These are phyloP conservation scores for Anhinga anhinga DNA, from an alignment of 2,113 vertebrate genomes.

Conservation along the genomic window DNA sequence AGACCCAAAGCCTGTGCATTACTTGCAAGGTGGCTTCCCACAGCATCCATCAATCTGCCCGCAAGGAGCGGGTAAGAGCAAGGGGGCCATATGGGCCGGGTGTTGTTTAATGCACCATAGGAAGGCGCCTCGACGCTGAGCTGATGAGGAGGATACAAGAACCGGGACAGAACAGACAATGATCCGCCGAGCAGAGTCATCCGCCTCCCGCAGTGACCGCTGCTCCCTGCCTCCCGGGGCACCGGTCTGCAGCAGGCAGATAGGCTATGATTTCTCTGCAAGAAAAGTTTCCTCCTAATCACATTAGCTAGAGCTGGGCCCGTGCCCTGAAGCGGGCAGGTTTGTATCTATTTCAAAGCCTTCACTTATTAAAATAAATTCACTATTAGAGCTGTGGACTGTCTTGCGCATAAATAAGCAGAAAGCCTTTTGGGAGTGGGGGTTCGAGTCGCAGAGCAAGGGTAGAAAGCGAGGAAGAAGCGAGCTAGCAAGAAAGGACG, in stretches of 20 bases:
- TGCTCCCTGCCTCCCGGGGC: not conserved
- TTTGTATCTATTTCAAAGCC: slow-evolving; percentile 40
- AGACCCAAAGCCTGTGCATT: not conserved
- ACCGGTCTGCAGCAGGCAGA: slow-evolving; percentile 18
- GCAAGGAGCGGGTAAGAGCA: not conserved
- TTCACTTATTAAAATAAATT: slow-evolving; percentile 31
- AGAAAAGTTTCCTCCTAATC: slow-evolving; percentile 48
- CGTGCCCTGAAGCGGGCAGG: slow-evolving; percentile 22
- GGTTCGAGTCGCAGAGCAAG: not conserved
- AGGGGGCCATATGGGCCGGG: accelerated
- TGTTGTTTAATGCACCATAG: not conserved
- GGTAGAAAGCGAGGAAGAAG: not conserved
- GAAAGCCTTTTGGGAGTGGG: not conserved
- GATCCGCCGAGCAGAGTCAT: accelerated
- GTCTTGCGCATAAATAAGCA: not conserved
- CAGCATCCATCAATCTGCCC: not conserved
- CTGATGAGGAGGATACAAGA: not conserved
- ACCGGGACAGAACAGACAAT: not conserved
- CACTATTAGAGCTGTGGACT: not conserved
- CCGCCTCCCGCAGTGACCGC: not conserved
- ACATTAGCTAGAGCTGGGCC: slow-evolving; percentile 25
- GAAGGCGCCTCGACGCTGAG: not conserved
- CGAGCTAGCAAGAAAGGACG: not conserved
- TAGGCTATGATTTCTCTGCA: not conserved
- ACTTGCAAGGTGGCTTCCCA: not conserved